Percentiles rank a stretch among this genome's conserved stretches.
phyloP scores from a whole-genome alignment of 1,140 invertebrate genomes.

The Aphelenchoides fujianensis region DNA sequence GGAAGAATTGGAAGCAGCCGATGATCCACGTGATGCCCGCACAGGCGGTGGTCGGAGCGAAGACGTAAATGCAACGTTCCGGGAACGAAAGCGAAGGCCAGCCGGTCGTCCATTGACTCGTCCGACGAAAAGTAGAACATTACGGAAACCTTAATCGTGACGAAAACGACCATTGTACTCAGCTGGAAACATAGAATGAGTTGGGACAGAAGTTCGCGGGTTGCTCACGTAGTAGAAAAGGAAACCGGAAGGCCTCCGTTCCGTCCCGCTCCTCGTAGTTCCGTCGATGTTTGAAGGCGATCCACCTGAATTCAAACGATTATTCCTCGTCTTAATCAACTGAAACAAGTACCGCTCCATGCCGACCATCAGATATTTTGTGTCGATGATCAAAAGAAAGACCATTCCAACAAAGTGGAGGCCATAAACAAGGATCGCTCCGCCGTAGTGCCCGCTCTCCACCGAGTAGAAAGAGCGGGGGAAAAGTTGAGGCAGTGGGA shows the following conservation, averaged over 20 bases:
- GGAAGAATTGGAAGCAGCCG: not conserved
- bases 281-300: not conserved
- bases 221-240: not conserved
- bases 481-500: not conserved
- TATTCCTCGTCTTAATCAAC: too few relatives aligned
- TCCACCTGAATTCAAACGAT: too few relatives aligned
- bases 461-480: not conserved
- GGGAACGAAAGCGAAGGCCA: not conserved
- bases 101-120: not conserved
- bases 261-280: not conserved
- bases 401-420: not conserved
- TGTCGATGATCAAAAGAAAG: not conserved
- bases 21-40: not conserved
- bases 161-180: not conserved
- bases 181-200: not conserved
- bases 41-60: not conserved
- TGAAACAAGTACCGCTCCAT: too few relatives aligned
- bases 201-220: not conserved
- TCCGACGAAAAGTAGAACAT: not conserved
- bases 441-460: not conserved
- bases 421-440: not conserved
- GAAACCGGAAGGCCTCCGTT: not conserved
- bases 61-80: not conserved
- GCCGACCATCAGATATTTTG: not conserved
- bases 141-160: not conserved